These are phyloP conservation scores for Trachelipus rathkii DNA, from an alignment of 1,140 invertebrate genomes.

Conservation along the genomic window DNA sequence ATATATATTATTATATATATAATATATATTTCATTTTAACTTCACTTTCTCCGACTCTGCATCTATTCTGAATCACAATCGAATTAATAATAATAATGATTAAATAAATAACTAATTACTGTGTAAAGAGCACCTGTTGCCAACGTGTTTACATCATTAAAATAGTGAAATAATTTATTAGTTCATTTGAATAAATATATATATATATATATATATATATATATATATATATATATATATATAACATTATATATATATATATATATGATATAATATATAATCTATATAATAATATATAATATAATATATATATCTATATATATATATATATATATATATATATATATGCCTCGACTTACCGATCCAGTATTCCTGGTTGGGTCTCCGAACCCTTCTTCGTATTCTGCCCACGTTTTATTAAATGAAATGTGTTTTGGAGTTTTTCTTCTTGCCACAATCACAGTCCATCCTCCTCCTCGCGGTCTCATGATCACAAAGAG, in stretches of 20 bases:
- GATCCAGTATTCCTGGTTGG: constrained; percentile 44
- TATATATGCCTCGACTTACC: constrained; percentile 30
- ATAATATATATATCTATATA: constrained; percentile 7
- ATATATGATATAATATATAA: neutral
- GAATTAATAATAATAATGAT: no score
- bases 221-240: constrained; percentile 1
- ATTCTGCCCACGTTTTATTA: constrained; percentile 43
- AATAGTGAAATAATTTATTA: no score
- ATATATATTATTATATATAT: no score
- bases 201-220: constrained; percentile 15
- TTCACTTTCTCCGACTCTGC: no score
- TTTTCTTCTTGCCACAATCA: constrained; percentile 39
- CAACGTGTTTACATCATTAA: no score
- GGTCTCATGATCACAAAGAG: constrained; percentile 42
- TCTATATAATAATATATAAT: neutral
- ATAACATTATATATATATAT: neutral
- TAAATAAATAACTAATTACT: no score
- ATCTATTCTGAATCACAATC: no score
- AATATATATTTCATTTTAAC: no score
- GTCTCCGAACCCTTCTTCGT: constrained; percentile 43
- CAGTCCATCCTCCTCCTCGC: constrained; percentile 42
- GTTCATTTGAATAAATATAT: neutral
- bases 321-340: constrained; percentile 15
- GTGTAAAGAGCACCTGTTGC: no score
- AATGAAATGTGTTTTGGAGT: constrained; percentile 41